A percentile compares a stretch with the other conserved stretches of the same genome.
phyloP scores from a whole-genome alignment of 1,140 invertebrate species.

The Rhyzopertha dominica region DNA sequence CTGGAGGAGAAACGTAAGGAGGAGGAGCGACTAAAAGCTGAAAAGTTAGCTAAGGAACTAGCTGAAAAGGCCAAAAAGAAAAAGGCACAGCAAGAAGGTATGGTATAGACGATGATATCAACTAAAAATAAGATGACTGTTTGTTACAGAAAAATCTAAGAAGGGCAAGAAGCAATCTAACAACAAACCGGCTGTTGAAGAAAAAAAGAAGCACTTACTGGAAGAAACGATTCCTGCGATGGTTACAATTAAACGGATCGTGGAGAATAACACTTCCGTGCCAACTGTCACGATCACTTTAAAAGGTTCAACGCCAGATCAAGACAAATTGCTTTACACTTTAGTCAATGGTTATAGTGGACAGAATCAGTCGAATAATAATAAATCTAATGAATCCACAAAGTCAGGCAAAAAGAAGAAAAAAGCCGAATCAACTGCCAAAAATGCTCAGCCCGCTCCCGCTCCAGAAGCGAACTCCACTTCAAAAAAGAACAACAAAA shows the following conservation, averaged over 20 bases:
- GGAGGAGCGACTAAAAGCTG: conserved; percentile 14
- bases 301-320: conserved; percentile 66
- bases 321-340: conserved; percentile 68
- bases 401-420: conserved; percentile 30
- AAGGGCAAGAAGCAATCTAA: conserved; percentile 10
- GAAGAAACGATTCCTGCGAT: conserved; percentile 51
- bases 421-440: conserved; percentile 17
- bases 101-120: too few relatives aligned
- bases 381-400: conserved; percentile 13
- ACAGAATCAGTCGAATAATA: conserved; percentile 1
- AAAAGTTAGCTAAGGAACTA: conserved; percentile 5
- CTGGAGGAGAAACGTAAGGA: conserved; percentile 25
- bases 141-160: conserved; percentile 13
- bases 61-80: conserved; percentile 8
- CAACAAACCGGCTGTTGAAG: conserved; percentile 18
- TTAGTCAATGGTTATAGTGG: conserved; percentile 61
- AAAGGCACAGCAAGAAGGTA: too few relatives aligned
- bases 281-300: conserved; percentile 71
- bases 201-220: conserved; percentile 25
- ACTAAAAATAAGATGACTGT: conserved; percentile 17
- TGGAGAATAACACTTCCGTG: conserved; percentile 58
- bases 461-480: not conserved
- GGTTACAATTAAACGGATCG: conserved; percentile 67
- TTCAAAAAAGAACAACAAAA: too few relatives aligned
- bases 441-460: not conserved